phyloP scores from a whole-genome alignment of 2,113 vertebrate genomes.

The Mirounga angustirostris region DNA sequence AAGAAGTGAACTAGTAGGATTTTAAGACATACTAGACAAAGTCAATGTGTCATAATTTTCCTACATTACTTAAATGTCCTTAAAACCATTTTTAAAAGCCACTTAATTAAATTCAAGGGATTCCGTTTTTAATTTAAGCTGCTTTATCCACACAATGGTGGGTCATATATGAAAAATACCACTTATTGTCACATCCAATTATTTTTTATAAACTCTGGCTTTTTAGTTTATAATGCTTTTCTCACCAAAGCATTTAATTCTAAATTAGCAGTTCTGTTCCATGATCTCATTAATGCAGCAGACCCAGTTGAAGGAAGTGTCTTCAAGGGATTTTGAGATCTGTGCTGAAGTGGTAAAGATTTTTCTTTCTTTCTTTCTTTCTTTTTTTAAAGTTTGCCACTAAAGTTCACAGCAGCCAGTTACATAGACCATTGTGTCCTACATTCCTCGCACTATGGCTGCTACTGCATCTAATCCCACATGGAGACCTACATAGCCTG shows the following conservation, averaged over 20 bases:
- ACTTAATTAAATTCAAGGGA: not conserved
- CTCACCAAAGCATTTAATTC: not conserved
- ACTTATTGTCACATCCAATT: not conserved
- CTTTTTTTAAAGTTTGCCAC: not conserved
- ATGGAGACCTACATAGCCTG: conserved; percentile 17
- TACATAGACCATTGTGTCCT: conserved; percentile 24
- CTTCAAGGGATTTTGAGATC: not conserved
- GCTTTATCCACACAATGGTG: not conserved
- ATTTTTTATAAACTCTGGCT: not conserved
- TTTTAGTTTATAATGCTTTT: conserved; percentile 55
- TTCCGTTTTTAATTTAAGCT: conserved; percentile 30
- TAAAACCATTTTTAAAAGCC: not conserved
- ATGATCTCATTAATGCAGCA: not conserved
- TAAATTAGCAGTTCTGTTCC: not conserved
- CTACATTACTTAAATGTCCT: conserved; percentile 12
- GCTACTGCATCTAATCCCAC: not conserved
- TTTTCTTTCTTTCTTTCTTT: not conserved
- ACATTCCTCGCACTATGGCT: conserved; percentile 29
- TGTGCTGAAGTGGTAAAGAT: not conserved
- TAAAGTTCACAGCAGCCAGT: conserved; percentile 48
- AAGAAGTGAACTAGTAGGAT: not conserved
- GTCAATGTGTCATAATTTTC: not conserved
- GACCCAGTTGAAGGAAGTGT: not conserved
- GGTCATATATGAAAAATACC: not conserved
- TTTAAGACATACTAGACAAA: not conserved